A percentile compares a stretch with the other conserved stretches of the same genome.
Evolutionary conservation across 2,797 vertebrate genomes (phyloP).

Genomic region (Lutjanus campechanus): DNA sequence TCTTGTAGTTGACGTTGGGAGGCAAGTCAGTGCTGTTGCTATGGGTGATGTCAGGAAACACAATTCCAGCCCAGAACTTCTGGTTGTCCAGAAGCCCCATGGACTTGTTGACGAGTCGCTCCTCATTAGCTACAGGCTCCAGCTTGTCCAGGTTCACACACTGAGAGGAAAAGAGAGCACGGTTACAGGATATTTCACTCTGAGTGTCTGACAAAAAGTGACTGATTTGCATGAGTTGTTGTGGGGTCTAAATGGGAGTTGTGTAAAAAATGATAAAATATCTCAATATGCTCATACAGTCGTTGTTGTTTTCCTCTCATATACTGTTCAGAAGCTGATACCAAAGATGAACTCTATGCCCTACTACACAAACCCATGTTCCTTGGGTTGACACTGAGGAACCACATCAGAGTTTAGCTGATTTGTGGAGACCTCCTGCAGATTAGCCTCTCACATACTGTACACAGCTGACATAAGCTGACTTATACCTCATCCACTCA

Average conservation of each 20-base stretch:
- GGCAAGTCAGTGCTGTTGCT: slow-evolving; percentile 89
- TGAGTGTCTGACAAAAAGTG: background rate
- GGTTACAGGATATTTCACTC: background rate
- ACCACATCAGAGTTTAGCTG: slow-evolving; percentile 9
- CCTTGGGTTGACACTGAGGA: slow-evolving; percentile 11
- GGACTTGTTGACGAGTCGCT: slow-evolving; percentile 93
- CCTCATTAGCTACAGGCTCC: slow-evolving; percentile 93
- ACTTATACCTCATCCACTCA: slow-evolving; percentile 5
- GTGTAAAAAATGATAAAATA: too few relatives aligned
- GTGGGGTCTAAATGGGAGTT: background rate
- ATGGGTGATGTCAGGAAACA: slow-evolving; percentile 89
- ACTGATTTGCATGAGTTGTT: background rate
- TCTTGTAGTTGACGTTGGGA: slow-evolving; percentile 95
- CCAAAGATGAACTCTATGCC: slow-evolving; percentile 26
- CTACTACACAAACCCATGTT: slow-evolving; percentile 14
- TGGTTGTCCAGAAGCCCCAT: slow-evolving; percentile 93
- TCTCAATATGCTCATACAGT: background rate
- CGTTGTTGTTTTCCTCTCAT: slow-evolving; percentile 16
- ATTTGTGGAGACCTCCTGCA: slow-evolving; percentile 28
- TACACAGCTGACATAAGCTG: slow-evolving; percentile 24
- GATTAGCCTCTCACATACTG: slow-evolving; percentile 38
- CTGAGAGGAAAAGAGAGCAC: slow-evolving; percentile 72
- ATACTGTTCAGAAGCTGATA: background rate
- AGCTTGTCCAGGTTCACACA: slow-evolving; percentile 98
- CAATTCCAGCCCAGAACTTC: slow-evolving; percentile 97